These are phyloP conservation scores for Blera fallax DNA, from an alignment of 2,888 invertebrate genomes.

Conservation along the genomic window DNA sequence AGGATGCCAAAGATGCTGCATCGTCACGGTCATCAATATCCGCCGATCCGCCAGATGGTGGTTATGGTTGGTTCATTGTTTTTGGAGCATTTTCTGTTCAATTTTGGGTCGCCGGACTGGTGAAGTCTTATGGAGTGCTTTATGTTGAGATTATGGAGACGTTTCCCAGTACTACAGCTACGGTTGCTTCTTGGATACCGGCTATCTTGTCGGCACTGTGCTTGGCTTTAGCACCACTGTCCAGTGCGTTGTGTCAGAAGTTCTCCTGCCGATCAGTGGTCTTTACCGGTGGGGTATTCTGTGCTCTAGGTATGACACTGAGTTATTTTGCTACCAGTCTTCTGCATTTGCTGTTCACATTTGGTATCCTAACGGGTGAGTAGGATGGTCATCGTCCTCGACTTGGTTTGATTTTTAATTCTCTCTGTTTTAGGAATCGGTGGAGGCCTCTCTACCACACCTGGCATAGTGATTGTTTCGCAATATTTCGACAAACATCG, in stretches of 20 bases:
- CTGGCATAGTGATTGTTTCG: slow-evolving; percentile 90
- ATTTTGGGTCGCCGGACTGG: slow-evolving; percentile 91
- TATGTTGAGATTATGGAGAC: slow-evolving; percentile 92
- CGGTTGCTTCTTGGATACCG: slow-evolving; percentile 91
- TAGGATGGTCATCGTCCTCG: neutral
- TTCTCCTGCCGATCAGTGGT: slow-evolving; percentile 88
- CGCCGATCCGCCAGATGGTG: slow-evolving; percentile 86
- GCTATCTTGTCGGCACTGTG: slow-evolving; percentile 90
- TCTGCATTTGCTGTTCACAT: slow-evolving; percentile 87
- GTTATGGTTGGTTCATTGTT: slow-evolving; percentile 90
- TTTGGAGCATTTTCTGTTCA: slow-evolving; percentile 91
- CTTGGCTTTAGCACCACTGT: slow-evolving; percentile 88
- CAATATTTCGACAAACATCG: slow-evolving; percentile 91
- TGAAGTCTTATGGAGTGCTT: slow-evolving; percentile 91
- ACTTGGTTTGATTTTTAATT: neutral
- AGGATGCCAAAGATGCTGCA: slow-evolving; percentile 68
- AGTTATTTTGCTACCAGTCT: slow-evolving; percentile 88
- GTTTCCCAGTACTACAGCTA: slow-evolving; percentile 88
- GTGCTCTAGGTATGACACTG: slow-evolving; percentile 86
- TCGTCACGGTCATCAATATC: slow-evolving; percentile 78
- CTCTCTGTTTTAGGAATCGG: slow-evolving; percentile 85
- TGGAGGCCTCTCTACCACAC: slow-evolving; percentile 90
- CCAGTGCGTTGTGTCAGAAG: slow-evolving; percentile 88
- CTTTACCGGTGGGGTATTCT: slow-evolving; percentile 88
- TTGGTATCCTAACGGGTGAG: slow-evolving; percentile 88